Evolutionary conservation across 2,113 vertebrate genomes (phyloP), one percentile per base, ranked within the genome.

Genomic region (Chaetorhynchus papuensis): DNA sequence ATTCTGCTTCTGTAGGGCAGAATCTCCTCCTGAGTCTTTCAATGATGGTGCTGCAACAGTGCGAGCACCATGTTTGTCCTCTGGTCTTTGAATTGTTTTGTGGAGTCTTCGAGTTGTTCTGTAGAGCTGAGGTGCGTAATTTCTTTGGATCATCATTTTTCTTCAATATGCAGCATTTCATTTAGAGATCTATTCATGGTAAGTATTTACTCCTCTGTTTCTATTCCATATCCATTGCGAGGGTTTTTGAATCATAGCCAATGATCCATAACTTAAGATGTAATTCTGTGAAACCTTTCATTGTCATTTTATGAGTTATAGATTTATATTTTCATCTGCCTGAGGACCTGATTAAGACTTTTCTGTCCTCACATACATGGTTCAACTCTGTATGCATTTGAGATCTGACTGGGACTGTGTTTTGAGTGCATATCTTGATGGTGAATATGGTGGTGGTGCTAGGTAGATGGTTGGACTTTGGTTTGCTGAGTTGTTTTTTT

Each of bases 71-170:
- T 39, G 7, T n/a, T 91, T 91, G 8, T 63, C n/a, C 41, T 8
- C 2, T 37, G 13, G 19, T 50, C 20, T 56, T 78, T 37, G 17
- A 79, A 45, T 7, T 82, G 35, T 27, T 37, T 7, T 47, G 3
- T 53, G 33, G 33, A 18, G 24, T 53, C 3, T 1, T 30, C 0
- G 1, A n/a, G 12, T 64, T 75, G 24, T 66, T 69, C 28, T 57
- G 0, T 30, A 20, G 61, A 89, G 23, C 39, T 61, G 47, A 70
- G 28, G 26, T 74, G 22, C 1, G 0, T 61, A 19, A 56, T 14
- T 72, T 85, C 50, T 72, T 83, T 53, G 20, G 7, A 30, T 87
- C 20, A 50, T 42, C 0, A 35, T 82, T 78, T 87, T 82, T 84
- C 49, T 78, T 70, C 26, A 16, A 23, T 45, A 68, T 42, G 21